These are phyloP conservation scores for Crotalus helleri DNA, from an alignment of 2,113 vertebrate genomes.

Conservation along the genomic window DNA sequence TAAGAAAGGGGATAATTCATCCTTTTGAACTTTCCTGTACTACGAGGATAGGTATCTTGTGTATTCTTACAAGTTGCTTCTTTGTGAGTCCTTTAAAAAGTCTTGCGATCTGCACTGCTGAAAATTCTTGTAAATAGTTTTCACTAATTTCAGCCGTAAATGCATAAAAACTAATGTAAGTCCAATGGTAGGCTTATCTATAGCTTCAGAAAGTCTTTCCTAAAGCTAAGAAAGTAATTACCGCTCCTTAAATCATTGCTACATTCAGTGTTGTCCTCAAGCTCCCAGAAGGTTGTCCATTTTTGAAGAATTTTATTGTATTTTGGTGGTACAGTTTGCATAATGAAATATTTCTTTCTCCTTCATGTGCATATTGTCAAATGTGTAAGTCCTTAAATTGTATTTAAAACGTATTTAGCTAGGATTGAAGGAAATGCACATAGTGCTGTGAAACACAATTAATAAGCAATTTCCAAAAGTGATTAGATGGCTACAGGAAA, in stretches of 20 bases:
- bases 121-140: neutral
- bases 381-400: neutral
- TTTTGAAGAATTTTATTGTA: neutral
- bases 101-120: neutral
- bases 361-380: neutral
- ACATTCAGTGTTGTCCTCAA: neutral
- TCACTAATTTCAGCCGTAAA: neutral
- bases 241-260: neutral
- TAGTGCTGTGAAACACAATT: neutral
- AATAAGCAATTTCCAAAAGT: neutral
- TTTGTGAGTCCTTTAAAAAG: neutral
- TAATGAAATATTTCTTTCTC: neutral
- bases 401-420: neutral
- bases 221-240: neutral
- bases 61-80: neutral
- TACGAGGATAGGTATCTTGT: neutral
- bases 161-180: neutral
- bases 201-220: neutral
- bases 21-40: neutral
- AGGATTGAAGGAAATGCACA: neutral
- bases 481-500: neutral
- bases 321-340: neutral
- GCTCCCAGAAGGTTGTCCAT: neutral
- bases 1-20: neutral
- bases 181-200: neutral